A percentile compares a stretch with the other conserved stretches of the same genome.
Evolutionary conservation across 1,140 invertebrate species (phyloP).

Genomic region (Melitaea cinxia): DNA sequence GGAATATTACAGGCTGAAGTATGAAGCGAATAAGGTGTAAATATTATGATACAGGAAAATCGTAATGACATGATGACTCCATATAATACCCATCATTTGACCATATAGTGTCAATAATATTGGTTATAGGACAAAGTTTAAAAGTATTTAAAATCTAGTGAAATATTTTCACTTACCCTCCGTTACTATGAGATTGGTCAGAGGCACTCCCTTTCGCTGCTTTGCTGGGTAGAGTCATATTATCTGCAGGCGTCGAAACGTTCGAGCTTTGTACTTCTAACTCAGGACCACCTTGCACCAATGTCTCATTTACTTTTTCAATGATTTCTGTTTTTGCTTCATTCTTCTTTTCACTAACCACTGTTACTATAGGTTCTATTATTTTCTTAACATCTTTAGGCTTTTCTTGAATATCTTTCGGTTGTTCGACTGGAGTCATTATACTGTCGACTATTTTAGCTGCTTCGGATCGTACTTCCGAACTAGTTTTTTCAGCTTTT

Average conservation of each 20-base stretch:
- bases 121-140: too few species aligned
- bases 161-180: constrained; percentile 60
- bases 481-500: constrained; percentile 55
- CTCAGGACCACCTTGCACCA: constrained; percentile 75
- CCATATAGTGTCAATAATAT: too few species aligned
- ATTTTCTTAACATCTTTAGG: constrained; percentile 60
- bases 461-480: constrained; percentile 64
- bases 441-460: constrained; percentile 70
- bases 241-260: constrained; percentile 64
- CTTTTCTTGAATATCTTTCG: constrained; percentile 53
- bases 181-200: constrained; percentile 73
- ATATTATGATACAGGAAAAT: too few species aligned
- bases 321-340: constrained; percentile 43
- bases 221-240: constrained; percentile 52
- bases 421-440: constrained; percentile 67
- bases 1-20: too few species aligned
- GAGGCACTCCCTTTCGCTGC: constrained; percentile 59
- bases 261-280: constrained; percentile 79
- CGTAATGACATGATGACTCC: too few species aligned
- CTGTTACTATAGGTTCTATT: constrained; percentile 72
- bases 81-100: too few species aligned
- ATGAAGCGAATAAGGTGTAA: too few species aligned
- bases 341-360: constrained; percentile 73
- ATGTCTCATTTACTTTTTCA: constrained; percentile 67
- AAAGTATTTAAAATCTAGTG: not conserved